Conservation (phyloP, 2,113 vertebrate genomes). For the Propithecus coquereli region DNA sequence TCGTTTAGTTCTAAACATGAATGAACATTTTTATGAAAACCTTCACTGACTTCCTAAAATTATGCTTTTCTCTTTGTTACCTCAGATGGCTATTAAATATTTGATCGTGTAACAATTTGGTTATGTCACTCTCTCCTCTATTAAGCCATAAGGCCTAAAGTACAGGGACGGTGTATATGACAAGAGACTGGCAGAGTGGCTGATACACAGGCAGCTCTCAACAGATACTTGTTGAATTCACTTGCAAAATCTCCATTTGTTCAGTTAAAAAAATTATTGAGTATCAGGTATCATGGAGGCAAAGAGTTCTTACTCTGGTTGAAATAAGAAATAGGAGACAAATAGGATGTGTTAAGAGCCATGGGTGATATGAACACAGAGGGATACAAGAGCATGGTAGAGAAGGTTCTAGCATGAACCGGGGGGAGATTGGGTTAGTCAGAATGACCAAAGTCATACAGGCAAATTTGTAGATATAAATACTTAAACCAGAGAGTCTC, state of each 20-base stretch:
- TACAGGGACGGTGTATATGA: fast-evolving
- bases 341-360: neutral
- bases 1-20: neutral
- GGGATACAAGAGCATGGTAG: fast-evolving
- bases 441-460: neutral
- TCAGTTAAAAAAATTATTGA: neutral
- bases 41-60: neutral
- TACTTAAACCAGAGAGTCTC: neutral
- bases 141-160: neutral
- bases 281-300: neutral
- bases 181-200: neutral
- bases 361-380: too few relatives aligned
- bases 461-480: neutral
- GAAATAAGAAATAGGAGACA: neutral
- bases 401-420: neutral
- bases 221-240: neutral
- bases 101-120: neutral
- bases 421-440: neutral
- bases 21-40: neutral
- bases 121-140: neutral
- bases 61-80: neutral
- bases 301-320: neutral
- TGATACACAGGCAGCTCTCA: neutral
- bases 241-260: neutral
- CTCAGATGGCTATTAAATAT: neutral